Evolutionary conservation across 2,113 vertebrate genomes (phyloP), one percentile per base, ranked within the genome.

Genomic region (Oncorhynchus mykiss): DNA sequence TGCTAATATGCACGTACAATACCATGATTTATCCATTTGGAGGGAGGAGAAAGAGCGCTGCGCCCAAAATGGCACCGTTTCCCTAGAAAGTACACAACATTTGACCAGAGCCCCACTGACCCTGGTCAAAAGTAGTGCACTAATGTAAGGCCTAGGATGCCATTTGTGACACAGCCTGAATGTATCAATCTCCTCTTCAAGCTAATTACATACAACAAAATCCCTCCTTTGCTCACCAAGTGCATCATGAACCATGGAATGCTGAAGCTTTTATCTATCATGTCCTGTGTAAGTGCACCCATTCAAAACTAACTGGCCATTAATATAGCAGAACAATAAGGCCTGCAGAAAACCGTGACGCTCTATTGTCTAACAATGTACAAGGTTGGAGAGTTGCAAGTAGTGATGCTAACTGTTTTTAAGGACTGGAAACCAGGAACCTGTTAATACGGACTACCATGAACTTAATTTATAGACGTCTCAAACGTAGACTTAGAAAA

Each of bases 271-370:
- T 75, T 67, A 75, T 67, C 60, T 59, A 22, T 45, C 29, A 18
- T 18, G 54, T 68, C 68, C 29, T 2, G 16, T 11, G 59, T 78
- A 82, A 78, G 75, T 69, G 73, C 69, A 72, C 24, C 54, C 67
- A 78, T 72, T 82, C 70, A 72, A 59, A 75, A 49, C 67, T 45
- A 76, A 48, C 45, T 66, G 75, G 45, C 72, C 76, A 70, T 75
- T 75, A 75, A 59, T 74, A 73, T 18, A 60, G 60, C 65, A 27
- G 67, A 67, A 39, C 24, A 65, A 75, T 76, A 34, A 73, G 78
- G 25, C 22, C 11, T 60, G 48, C 7, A 34, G 29, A 34, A 45
- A 68, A n/a, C 51, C 3, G 18, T 18, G 4, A 29, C 3, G 18
- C 67, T 31, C 27, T 2, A n/a, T 68, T 18, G 2, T 39, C 16